phyloP scores from a whole-genome alignment of 2,113 vertebrate species.

The Amblyopsis rosae region DNA sequence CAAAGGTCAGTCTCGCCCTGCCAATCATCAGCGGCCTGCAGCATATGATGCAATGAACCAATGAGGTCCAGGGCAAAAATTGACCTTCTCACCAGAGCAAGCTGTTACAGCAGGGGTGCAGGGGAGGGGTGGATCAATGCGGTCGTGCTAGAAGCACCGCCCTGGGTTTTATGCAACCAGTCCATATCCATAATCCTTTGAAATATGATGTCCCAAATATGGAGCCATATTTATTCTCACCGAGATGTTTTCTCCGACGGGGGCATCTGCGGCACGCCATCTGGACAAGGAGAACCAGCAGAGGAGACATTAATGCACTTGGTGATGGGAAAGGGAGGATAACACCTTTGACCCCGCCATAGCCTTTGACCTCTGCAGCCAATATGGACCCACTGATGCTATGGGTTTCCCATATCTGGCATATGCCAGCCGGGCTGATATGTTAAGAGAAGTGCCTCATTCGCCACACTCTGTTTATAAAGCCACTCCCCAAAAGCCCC shows the following conservation, averaged over 20 bases:
- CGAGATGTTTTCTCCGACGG: constrained; percentile 63
- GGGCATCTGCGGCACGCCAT: constrained; percentile 76
- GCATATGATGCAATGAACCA: too few relatives aligned
- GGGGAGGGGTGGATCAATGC: constrained; percentile 44
- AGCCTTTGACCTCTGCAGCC: constrained; percentile 77
- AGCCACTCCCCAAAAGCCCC: constrained; percentile 46
- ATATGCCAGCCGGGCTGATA: constrained; percentile 73
- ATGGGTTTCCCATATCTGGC: constrained; percentile 79
- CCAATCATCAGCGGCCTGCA: too few relatives aligned
- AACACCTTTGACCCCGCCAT: constrained; percentile 79
- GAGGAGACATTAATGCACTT: constrained; percentile 79
- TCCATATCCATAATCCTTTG: constrained; percentile 72
- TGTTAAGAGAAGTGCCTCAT: constrained; percentile 76
- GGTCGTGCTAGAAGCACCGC: constrained; percentile 29
- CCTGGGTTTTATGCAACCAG: constrained; percentile 9
- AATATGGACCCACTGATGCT: constrained; percentile 70
- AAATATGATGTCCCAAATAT: constrained; percentile 77
- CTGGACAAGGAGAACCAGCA: constrained; percentile 67
- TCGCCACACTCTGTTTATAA: constrained; percentile 65
- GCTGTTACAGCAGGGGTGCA: constrained; percentile 30
- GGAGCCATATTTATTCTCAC: constrained; percentile 73
- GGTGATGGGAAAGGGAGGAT: constrained; percentile 77
- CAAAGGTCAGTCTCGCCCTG: too few relatives aligned
- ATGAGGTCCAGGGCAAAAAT: too few relatives aligned
- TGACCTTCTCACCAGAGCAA: constrained; percentile 15